These are phyloP conservation scores for Pardalotus punctatus DNA, from an alignment of 2,113 vertebrate species.

Conservation along the genomic window DNA sequence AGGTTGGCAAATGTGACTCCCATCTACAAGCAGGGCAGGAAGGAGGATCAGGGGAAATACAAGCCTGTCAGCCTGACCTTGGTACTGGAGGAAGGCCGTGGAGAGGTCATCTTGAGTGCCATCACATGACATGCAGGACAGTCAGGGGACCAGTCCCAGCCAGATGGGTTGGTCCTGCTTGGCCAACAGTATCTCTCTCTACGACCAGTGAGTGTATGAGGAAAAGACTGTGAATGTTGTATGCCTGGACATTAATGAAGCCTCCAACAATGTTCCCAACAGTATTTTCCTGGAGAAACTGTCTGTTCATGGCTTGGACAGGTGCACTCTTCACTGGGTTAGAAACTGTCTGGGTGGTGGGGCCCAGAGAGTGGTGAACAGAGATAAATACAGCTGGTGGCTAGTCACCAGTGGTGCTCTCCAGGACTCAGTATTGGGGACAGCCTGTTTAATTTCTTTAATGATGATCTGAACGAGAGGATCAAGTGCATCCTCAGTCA, in stretches of 20 bases:
- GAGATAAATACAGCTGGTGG: not conserved
- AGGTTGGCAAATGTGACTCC: not conserved
- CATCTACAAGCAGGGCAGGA: not conserved
- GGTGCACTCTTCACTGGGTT: not conserved
- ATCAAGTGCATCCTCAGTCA: not conserved
- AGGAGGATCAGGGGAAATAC: not conserved
- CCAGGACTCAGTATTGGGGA: rapidly evolving
- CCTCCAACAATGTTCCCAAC: not conserved
- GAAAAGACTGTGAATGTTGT: not conserved
- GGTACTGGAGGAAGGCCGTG: not conserved
- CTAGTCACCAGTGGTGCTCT: not conserved
- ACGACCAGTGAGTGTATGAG: not conserved
- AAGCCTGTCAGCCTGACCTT: not conserved
- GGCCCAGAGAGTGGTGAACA: not conserved
- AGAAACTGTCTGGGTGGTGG: not conserved
- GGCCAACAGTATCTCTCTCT: not conserved
- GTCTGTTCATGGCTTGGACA: not conserved
- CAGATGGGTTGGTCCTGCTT: not conserved
- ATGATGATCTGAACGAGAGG: not conserved
- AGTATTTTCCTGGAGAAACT: not conserved
- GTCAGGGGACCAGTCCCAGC: not conserved
- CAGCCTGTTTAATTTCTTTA: not conserved
- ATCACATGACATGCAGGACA: not conserved
- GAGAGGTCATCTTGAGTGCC: not conserved
- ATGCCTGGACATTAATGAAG: not conserved